phyloP scores from a whole-genome alignment of 2,888 invertebrate genomes.

The Sussaba pulchella region DNA sequence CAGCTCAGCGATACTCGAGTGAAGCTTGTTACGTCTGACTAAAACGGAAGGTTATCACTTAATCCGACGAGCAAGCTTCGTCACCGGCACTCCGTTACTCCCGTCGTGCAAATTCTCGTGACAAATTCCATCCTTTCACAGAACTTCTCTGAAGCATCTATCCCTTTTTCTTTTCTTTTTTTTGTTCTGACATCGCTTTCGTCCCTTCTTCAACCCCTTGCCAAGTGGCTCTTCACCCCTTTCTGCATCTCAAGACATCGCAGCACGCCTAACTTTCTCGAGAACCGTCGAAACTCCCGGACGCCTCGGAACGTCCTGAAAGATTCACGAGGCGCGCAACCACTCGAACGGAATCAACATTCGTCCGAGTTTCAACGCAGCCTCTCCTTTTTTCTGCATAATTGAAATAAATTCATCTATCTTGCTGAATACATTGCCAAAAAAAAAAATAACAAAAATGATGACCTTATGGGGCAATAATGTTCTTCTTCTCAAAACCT shows the following conservation, averaged over 20 bases:
- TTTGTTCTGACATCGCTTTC: background rate
- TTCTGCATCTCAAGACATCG: conserved; percentile 24
- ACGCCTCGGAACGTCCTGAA: conserved; percentile 24
- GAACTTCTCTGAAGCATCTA: background rate
- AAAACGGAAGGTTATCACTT: conserved; percentile 52
- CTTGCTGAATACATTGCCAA: background rate
- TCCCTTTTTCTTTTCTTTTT: conserved; percentile 5
- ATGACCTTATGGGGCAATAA: no score
- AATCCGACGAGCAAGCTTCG: conserved; percentile 18
- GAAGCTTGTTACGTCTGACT: conserved; percentile 43
- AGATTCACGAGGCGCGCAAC: conserved; percentile 33
- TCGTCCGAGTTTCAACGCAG: conserved; percentile 8
- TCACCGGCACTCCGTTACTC: background rate
- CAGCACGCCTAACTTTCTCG: conserved; percentile 11
- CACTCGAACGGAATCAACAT: conserved; percentile 18
- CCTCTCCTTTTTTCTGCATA: background rate
- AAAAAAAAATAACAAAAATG: no score
- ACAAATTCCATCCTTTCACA: conserved; percentile 19
- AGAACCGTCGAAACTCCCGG: conserved; percentile 3
- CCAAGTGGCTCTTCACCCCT: background rate
- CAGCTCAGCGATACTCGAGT: background rate
- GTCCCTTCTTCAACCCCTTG: background rate
- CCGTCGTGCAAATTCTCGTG: background rate
- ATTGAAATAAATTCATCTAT: conserved; percentile 8
- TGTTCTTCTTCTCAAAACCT: no score